Conservation (phyloP, 92 coral and sea anemone genomes). For the Bergia sp. region DNA sequence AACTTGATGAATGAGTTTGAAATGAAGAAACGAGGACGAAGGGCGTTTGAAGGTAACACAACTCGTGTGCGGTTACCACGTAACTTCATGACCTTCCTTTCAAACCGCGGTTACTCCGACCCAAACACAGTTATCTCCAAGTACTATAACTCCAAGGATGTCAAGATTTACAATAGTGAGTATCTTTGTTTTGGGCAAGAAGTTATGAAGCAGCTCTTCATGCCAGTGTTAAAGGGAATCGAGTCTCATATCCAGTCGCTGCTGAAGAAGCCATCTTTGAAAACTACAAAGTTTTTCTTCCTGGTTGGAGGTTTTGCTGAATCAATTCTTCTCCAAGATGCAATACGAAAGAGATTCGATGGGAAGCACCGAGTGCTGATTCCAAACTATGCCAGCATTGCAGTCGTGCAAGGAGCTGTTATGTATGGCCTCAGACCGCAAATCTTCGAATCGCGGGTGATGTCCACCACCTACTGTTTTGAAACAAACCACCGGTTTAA, state of each 20-base stretch:
- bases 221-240: constrained; percentile 41
- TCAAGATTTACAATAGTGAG: constrained; percentile 29
- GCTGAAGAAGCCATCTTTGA: neutral
- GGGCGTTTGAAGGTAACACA: constrained; percentile 28
- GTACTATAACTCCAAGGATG: constrained; percentile 34
- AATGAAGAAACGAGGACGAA: constrained; percentile 50
- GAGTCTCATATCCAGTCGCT: neutral
- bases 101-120: constrained; percentile 22
- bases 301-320: constrained; percentile 35
- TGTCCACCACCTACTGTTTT: constrained; percentile 18
- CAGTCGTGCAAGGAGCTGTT: constrained; percentile 36
- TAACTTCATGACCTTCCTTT: constrained; percentile 42
- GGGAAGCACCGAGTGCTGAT: neutral
- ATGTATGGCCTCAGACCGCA: constrained; percentile 25
- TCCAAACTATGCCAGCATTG: constrained; percentile 29
- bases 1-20: constrained; percentile 60
- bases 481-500: neutral
- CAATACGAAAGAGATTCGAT: neutral
- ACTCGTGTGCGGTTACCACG: constrained; percentile 42
- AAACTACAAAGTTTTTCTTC: neutral
- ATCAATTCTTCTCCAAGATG: constrained; percentile 30
- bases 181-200: constrained; percentile 36
- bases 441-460: constrained; percentile 5
- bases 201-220: constrained; percentile 33
- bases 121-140: constrained; percentile 3